Evolutionary conservation across 2,113 vertebrate genomes (phyloP).

Genomic region (Casuarius casuarius): DNA sequence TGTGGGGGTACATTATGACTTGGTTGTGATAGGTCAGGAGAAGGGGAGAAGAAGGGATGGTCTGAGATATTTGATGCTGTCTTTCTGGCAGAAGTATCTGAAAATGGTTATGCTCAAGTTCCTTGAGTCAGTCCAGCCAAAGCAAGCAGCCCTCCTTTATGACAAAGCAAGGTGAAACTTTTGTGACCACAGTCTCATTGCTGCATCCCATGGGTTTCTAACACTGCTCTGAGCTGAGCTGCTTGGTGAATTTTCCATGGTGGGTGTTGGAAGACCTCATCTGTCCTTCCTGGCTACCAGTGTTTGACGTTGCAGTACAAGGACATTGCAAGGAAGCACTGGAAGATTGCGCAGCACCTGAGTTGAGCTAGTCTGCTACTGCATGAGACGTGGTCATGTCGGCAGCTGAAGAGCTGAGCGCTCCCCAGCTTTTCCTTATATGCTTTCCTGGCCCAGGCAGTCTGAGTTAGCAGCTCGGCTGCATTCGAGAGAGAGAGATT

Average conservation of each 20-base stretch:
- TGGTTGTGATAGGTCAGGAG: background rate
- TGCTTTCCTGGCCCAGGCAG: conserved; percentile 41
- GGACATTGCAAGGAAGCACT: background rate
- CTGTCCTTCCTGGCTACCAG: background rate
- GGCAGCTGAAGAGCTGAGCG: conserved; percentile 50
- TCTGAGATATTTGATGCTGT: background rate
- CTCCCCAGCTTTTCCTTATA: conserved; percentile 21
- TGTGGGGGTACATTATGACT: background rate
- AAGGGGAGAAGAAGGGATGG: background rate
- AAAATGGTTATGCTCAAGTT: background rate
- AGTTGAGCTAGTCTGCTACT: conserved; percentile 17
- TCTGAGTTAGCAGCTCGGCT: conserved; percentile 23
- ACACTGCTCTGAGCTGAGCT: background rate
- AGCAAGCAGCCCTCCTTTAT: background rate
- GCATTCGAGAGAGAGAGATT: conserved; percentile 15
- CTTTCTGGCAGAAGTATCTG: background rate
- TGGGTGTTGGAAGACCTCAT: background rate
- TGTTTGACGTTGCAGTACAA: background rate
- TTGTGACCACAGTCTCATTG: background rate
- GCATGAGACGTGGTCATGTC: background rate
- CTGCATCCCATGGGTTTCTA: background rate
- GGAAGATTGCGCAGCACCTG: conserved; percentile 11
- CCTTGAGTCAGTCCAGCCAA: background rate
- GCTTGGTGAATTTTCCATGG: background rate
- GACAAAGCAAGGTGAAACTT: background rate